Conservation (phyloP, 2,888 invertebrate species). For the Xestia sexstrigata region DNA sequence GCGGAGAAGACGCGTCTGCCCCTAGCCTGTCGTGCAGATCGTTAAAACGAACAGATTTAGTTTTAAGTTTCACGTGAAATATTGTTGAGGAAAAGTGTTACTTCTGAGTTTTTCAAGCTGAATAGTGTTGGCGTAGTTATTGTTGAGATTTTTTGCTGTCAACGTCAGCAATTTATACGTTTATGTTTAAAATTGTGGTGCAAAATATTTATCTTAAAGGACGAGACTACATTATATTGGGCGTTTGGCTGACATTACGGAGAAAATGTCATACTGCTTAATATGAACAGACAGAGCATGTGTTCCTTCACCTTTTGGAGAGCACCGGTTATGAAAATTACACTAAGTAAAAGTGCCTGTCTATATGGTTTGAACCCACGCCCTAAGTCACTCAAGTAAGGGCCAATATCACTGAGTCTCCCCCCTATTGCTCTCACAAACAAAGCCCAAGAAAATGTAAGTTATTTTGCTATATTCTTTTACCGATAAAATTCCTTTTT, state of each 20-base stretch:
- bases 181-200: neutral
- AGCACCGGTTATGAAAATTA: neutral
- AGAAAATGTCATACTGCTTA: neutral
- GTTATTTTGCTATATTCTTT: neutral
- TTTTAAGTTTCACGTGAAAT: conserved; percentile 65
- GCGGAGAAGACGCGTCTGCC: conserved; percentile 83
- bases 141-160: neutral
- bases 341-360: neutral
- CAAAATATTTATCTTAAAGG: neutral
- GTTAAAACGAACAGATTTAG: conserved; percentile 81
- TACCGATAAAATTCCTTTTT: neutral
- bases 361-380: neutral
- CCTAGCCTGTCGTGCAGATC: conserved; percentile 75
- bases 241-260: neutral
- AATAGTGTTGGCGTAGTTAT: conserved; percentile 13
- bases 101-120: conserved; percentile 10
- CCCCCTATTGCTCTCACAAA: neutral
- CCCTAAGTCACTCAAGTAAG: neutral
- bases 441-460: neutral
- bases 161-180: neutral
- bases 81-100: conserved; percentile 45
- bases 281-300: neutral
- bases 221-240: neutral
- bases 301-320: neutral
- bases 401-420: neutral